Evolutionary conservation across 2,888 invertebrate genomes (phyloP).

Genomic region (Ectobius pallidus): DNA sequence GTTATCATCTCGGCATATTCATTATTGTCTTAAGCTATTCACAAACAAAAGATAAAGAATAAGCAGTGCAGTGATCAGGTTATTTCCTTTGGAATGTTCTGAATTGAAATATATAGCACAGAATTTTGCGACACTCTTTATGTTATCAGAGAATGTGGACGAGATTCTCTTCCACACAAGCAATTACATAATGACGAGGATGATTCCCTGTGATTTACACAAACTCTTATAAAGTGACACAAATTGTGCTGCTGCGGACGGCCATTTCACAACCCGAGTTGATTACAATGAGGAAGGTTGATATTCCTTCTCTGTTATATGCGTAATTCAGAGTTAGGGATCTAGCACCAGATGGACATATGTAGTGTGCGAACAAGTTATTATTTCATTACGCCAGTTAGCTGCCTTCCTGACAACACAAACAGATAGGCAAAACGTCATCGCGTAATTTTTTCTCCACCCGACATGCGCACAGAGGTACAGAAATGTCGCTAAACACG

Average conservation of each 20-base stretch:
- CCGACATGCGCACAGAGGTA: background rate
- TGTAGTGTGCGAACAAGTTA: constrained; percentile 3
- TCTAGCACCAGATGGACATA: background rate
- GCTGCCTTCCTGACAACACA: background rate
- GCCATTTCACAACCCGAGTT: background rate
- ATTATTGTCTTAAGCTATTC: too few relatives aligned
- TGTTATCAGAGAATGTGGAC: too few relatives aligned
- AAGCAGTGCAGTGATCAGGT: too few relatives aligned
- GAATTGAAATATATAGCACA: too few relatives aligned
- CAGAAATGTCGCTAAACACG: constrained; percentile 13
- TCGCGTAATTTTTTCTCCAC: background rate
- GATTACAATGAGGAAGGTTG: background rate
- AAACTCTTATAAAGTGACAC: constrained; percentile 30
- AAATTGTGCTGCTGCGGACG: background rate
- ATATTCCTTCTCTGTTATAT: background rate
- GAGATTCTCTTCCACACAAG: too few relatives aligned
- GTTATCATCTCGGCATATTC: too few relatives aligned
- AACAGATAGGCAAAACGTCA: constrained; percentile 15
- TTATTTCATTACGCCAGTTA: constrained; percentile 20
- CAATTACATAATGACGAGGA: constrained; percentile 32
- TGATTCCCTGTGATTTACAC: constrained; percentile 32
- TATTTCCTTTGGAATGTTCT: too few relatives aligned
- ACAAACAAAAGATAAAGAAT: too few relatives aligned
- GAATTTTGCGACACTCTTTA: too few relatives aligned
- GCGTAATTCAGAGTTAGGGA: too few relatives aligned